Base-by-base conservation (phyloP, 2,888 invertebrate genomes). In the Drosophila infuscata region DNA sequence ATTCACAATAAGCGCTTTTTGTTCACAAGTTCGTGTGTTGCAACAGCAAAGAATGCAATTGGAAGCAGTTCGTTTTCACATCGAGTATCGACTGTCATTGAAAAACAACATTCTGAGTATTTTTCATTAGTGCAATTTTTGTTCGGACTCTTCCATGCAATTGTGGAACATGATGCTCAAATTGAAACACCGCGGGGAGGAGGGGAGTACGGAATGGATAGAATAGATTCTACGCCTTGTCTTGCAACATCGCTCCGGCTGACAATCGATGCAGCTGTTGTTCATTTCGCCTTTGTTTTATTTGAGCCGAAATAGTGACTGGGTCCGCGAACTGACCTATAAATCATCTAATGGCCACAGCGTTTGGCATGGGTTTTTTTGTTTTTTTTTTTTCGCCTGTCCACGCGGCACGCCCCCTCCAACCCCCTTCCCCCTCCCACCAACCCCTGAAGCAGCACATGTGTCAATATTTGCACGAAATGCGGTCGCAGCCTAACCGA, bases 381-480 rank as follows among this genome's bases (percentile, higher is more conserved):
- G n/a, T 1, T 25, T 46, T 74, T 53, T 30, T n/a, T 52, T 25
- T 15, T 4, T 12, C 20, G n/a, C 33, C 15, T n/a, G 20, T 25
- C 20, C 15, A 46, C 12, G 20, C 7, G 20, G 8, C 46, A 46
- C 25, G 25, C 25, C 46, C 30, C 32, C 12, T n/a, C 12, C 4
- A 35, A 7, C 41, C 20, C 48, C 3, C 49, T 38, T 17, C n/a
- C 29, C 30, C 20, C 60, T 3, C 17, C 17, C 20, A n/a, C 49
- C 30, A 20, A 30, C 53, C 52, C 32, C 49, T 20, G 48, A 29
- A 43, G 65, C 76, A 74, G 63, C 74, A 75, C 88, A 89, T 87
- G 79, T 87, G 89, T 84, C 86, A 87, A 87, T 89, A 87, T 87
- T 88, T 89, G 89, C 89, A 81, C 82, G 88, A 85, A 86, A 86